Base-by-base conservation (phyloP, 2,113 vertebrate species). In the Toxotes jaculatrix region DNA sequence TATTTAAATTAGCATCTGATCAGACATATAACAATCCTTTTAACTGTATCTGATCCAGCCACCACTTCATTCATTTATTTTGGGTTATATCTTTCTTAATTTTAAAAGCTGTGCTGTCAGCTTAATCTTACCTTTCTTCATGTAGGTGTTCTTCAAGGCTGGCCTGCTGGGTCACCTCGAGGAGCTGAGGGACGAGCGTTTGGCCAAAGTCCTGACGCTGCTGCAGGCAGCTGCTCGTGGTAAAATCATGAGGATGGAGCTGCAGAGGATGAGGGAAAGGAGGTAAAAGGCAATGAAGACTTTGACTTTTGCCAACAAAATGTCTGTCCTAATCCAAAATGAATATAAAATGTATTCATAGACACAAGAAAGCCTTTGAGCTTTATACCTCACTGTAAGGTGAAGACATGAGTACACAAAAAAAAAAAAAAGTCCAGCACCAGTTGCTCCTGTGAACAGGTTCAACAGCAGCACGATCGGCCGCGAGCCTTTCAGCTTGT, bases 91-190 rank as follows among this genome's bases (percentile, higher is more conserved):
- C 2, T 43, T 69, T 59, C 53, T 60, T 32, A 4, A 17, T 61
- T 17, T 27, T 7, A 7, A 55, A 34, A 47, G 9, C 4, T 27
- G n/a, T 19, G 19, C 21, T 38, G 7, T n/a, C 6, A 12, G 13
- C 1, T 23, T 53, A 38, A 32, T 32, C 3, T 56, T 47, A 64
- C 36, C 34, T 57, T 23, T 42, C 17, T 2, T 59, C 16, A 0
- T 69, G 14, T 4, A 99, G 97, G 98, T 99, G 89, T 98, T 99
- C 93, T 99, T 99, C 89, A 99, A 98, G 89, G 96, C 96, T 0
- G 97, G 98, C 13, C 94, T 99, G 84, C 92, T 98, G 64, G 97
- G 97, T 9, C 61, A 93, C 3, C 91, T 98, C 68, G 98, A 98
- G 67, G 97, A 98, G 91, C 94, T 98, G 93, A 89, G 97, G 38